Evolutionary conservation across 2,113 vertebrate species (phyloP), one percentile per base, ranked within the genome.

Genomic region (Toxotes jaculatrix): DNA sequence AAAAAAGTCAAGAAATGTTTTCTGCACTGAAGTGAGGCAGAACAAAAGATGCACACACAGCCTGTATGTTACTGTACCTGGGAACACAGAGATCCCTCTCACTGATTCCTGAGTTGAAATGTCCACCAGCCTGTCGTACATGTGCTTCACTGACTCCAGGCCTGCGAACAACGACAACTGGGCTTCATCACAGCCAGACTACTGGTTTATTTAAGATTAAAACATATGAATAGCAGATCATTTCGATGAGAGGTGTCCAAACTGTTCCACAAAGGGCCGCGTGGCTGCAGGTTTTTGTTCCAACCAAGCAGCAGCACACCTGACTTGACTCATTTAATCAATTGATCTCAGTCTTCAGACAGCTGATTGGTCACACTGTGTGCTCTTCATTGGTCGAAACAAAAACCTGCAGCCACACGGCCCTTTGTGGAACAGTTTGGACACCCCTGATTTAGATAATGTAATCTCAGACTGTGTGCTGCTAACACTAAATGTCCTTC

Each of bases 101-200:
- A 4, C 17, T 12, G 75, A 71, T 7, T 91, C 86, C 45, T 77
- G 68, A 45, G 45, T 23, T n/a, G 84, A 85, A 36, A 87, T 68
- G 32, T 82, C 79, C 63, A 83, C 60, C 67, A 93, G 84, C 42
- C 56, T 80, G 23, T 87, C 51, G 79, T 90, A 85, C 1, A 91
- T 31, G 49, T 60, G 75, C 78, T 91, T 89, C 12, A 92, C n/a
- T 67, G 85, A 31, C 72, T 87, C 71, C 71, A 92, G 49, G 89
- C 82, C 93, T 94, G 83, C 45, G 21, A 74, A 51, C 5, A 78
- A 21, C 3, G 17, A 79, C 42, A 61, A 36, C 1, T 64, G 14
- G 45, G 27, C 42, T 21, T 34, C 0, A 60, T 43, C 0, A 71
- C 40, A 70, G 40, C 19, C 17, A 23, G 32, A 64, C 17, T 36